Conservation (phyloP, 2,113 vertebrate species). For the Symphodus melops region DNA sequence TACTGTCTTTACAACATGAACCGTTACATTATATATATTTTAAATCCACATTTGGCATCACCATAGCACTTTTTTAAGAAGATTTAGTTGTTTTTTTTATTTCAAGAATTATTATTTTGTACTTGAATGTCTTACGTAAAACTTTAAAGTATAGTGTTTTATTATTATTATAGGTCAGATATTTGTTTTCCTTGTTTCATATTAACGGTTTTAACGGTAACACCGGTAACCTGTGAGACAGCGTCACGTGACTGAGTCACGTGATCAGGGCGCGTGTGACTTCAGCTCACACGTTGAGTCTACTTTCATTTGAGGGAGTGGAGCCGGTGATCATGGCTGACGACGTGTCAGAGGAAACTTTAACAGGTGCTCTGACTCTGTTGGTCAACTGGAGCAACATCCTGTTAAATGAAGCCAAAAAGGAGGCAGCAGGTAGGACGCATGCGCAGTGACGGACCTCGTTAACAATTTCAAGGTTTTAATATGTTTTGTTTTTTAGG, state of each 20-base stretch:
- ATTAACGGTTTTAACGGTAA: neutral
- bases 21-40: no score
- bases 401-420: constrained; percentile 49
- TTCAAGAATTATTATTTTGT: no score
- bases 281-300: neutral
- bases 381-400: constrained; percentile 48
- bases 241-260: constrained; percentile 17
- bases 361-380: constrained; percentile 31
- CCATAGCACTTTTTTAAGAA: no score
- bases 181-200: no score
- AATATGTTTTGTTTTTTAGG: no score
- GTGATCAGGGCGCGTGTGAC: neutral
- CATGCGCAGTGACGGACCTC: accelerated
- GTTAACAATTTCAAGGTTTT: neutral
- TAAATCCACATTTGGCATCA: no score
- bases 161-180: no score
- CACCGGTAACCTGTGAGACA: no score
- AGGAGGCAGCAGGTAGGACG: constrained; percentile 62
- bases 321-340: constrained; percentile 51
- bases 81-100: no score
- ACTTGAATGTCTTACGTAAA: no score
- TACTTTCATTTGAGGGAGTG: accelerated
- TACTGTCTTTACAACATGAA: no score
- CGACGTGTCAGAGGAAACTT: constrained; percentile 35
- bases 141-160: no score